phyloP scores from a whole-genome alignment of 2,888 invertebrate species.

The Ischnura elegans region DNA sequence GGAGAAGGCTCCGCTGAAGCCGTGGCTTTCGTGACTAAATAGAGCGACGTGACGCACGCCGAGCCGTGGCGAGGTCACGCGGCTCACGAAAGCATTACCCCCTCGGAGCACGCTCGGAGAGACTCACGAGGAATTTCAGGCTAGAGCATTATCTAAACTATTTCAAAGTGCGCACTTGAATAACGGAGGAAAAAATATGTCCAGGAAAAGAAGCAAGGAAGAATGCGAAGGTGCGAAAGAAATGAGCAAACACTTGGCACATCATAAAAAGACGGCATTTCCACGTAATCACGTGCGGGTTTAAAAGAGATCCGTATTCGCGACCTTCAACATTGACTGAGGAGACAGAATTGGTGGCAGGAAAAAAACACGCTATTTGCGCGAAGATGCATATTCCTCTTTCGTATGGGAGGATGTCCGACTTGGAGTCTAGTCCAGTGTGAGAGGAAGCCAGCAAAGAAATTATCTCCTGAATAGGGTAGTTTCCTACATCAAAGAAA shows the following conservation, averaged over 20 bases:
- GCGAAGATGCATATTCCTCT: background rate
- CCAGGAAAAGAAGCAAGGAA: background rate
- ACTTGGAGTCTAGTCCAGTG: too few relatives aligned
- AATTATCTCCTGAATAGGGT: too few relatives aligned
- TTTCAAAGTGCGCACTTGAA: background rate
- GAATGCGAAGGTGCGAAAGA: background rate
- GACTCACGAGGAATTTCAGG: background rate
- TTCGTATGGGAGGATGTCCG: background rate
- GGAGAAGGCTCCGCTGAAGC: background rate
- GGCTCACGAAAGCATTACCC: background rate
- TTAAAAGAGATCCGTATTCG: background rate
- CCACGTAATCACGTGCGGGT: background rate
- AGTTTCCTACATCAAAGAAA: too few relatives aligned
- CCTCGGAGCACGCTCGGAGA: background rate
- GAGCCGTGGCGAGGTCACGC: background rate
- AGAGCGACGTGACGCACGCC: background rate
- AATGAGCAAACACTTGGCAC: background rate
- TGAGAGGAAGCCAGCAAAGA: too few relatives aligned
- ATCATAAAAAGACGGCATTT: background rate
- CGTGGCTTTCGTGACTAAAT: conserved; percentile 14
- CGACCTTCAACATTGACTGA: background rate
- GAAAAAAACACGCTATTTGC: background rate
- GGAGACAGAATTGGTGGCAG: background rate
- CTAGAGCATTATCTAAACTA: background rate
- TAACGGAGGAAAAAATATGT: background rate